Conservation (phyloP, 2,888 invertebrate species). For the Tachina lurida region DNA sequence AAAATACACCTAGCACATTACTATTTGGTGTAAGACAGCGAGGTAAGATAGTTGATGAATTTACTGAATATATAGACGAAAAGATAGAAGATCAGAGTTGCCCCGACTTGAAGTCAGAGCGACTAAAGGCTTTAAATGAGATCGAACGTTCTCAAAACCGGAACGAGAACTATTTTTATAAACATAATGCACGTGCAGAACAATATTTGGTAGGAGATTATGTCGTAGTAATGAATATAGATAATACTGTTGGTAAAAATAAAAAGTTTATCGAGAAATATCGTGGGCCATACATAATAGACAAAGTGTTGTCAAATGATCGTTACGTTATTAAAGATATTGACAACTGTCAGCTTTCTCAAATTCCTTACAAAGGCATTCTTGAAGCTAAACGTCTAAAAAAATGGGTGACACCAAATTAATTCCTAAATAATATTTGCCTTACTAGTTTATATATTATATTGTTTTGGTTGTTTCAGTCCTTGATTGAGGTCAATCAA, state of each 20-base stretch:
- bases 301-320: slow-evolving; percentile 26
- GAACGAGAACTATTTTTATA: slow-evolving; percentile 16
- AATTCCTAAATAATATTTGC: no score
- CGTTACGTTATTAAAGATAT: slow-evolving; percentile 31
- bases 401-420: no score
- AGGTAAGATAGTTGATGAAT: slow-evolving; percentile 14
- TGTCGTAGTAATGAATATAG: background rate
- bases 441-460: no score
- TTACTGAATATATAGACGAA: no score
- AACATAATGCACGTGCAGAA: slow-evolving; percentile 10
- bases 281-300: slow-evolving; percentile 44
- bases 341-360: slow-evolving; percentile 14
- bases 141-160: slow-evolving; percentile 33
- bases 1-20: slow-evolving; percentile 38
- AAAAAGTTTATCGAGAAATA: slow-evolving; percentile 44
- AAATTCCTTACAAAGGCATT: slow-evolving; percentile 17
- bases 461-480: no score
- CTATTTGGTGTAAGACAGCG: slow-evolving; percentile 61
- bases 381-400: background rate
- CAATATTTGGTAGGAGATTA: slow-evolving; percentile 26
- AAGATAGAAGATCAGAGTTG: no score
- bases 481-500: no score
- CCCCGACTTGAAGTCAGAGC: background rate
- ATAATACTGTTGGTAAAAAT: slow-evolving; percentile 46
- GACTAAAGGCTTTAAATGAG: background rate